Evolutionary conservation across 2,888 invertebrate genomes (phyloP), one percentile per base, ranked within the genome.

Genomic region (Nomada ferruginata): DNA sequence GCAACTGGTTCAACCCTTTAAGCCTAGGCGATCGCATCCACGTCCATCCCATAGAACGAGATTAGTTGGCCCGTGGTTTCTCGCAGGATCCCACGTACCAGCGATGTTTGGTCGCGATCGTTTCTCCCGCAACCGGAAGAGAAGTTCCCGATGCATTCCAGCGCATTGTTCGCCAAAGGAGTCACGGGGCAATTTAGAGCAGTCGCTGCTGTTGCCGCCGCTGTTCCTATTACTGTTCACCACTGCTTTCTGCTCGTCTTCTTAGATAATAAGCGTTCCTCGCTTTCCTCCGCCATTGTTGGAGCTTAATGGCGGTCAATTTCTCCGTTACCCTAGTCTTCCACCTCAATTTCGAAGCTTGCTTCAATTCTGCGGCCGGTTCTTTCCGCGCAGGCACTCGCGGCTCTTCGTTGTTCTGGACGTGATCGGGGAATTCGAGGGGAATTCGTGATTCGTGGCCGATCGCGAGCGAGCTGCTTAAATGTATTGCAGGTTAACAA

Each of bases 111-210:
- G 26, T 52, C 65, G 47, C 61, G 60, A 82, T 78, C 78, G 78
- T 78, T 86, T 71, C 73, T 77, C 55, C 59, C 65, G 18, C 42
- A 83, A 61, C 66, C 84, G 85, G 86, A 86, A 86, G 86, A 75
- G 86, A 75, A 52, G 57, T 74, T 26, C 79, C 65, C 68, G 65
- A 70, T 36, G 69, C 80, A 85, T 88, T 85, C 80, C 77, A 69
- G 20, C 18, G 78, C 71, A 81, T 83, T 86, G 82, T 79, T 88
- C 80, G 36, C 36, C 13, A 1, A 50, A 53, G 15, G 71, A 66
- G 78, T 61, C 29, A 44, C 69, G 44, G 79, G 74, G 79, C 85
- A 82, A 87, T 79, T 85, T 86, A 76, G 71, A 86, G 47, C 76
- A 53, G 64, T 76, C 75, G 78, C 69, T 72, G 76, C 59, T 61